Evolutionary conservation across 2,888 invertebrate species (phyloP).

Genomic region (Drosophila tripunctata): DNA sequence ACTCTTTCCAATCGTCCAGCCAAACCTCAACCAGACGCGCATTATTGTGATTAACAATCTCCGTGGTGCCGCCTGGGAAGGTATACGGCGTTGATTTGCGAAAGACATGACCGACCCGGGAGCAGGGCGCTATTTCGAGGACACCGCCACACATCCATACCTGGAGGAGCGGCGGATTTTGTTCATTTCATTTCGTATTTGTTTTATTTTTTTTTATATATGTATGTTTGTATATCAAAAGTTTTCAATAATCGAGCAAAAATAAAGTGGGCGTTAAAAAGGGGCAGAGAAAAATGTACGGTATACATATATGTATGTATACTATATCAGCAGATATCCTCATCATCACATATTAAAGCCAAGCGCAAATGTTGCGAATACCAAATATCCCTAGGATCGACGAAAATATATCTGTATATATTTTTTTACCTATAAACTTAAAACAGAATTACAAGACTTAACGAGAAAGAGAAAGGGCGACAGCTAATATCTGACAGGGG

Average conservation of each 20-base stretch:
- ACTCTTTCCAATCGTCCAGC: conserved; percentile 99
- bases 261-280: conserved; percentile 24
- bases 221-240: neutral
- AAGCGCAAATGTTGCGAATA: conserved; percentile 55
- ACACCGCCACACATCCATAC: conserved; percentile 99
- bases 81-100: conserved; percentile 99
- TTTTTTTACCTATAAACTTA: conserved; percentile 10
- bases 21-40: conserved; percentile 99
- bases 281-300: conserved; percentile 54
- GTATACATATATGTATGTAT: conserved; percentile 41
- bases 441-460: conserved; percentile 7
- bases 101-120: conserved; percentile 98
- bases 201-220: neutral
- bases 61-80: conserved; percentile 98
- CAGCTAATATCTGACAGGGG: neutral
- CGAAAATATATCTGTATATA: neutral
- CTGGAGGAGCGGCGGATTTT: conserved; percentile 84
- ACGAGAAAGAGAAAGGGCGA: neutral
- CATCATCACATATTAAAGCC: conserved; percentile 37
- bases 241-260: conserved; percentile 30
- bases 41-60: conserved; percentile 99
- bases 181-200: conserved; percentile 57
- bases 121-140: conserved; percentile 97
- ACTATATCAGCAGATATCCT: conserved; percentile 5
- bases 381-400: conserved; percentile 24